Percentiles rank a stretch among this genome's conserved stretches.
Evolutionary conservation across 2,888 invertebrate genomes (phyloP).

Genomic region (Thecophora atra): DNA sequence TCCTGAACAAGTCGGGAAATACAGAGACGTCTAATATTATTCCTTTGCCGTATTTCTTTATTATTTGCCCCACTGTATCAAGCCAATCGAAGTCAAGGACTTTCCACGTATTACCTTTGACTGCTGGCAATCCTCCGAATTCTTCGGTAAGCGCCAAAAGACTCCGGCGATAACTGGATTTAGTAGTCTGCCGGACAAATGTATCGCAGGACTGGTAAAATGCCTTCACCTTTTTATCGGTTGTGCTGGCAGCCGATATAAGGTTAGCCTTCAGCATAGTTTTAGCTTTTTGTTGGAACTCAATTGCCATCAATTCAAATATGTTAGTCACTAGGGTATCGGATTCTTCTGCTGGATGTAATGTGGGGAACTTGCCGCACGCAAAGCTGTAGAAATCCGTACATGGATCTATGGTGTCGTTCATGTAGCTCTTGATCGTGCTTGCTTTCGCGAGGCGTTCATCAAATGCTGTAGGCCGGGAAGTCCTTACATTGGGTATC

Average conservation of each 20-base stretch:
- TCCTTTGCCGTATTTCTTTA: slow-evolving; percentile 44
- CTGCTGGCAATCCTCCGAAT: slow-evolving; percentile 55
- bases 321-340: slow-evolving; percentile 47
- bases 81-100: slow-evolving; percentile 54
- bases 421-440: slow-evolving; percentile 54
- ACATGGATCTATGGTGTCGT: slow-evolving; percentile 55
- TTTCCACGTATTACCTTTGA: slow-evolving; percentile 50
- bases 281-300: slow-evolving; percentile 51
- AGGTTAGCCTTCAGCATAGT: slow-evolving; percentile 43
- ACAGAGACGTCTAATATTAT: slow-evolving; percentile 49
- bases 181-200: not conserved
- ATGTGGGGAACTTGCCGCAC: slow-evolving; percentile 56
- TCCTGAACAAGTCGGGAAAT: slow-evolving; percentile 44
- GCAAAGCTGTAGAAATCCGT: slow-evolving; percentile 58
- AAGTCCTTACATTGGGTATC: not conserved
- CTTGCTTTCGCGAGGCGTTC: slow-evolving; percentile 46
- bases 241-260: slow-evolving; percentile 45
- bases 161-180: not conserved
- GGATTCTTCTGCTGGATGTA: slow-evolving; percentile 49
- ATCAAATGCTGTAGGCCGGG: not conserved
- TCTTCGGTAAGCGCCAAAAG: slow-evolving; percentile 45
- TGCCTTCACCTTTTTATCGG: slow-evolving; percentile 55
- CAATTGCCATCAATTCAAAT: slow-evolving; percentile 52
- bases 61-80: slow-evolving; percentile 47
- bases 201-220: slow-evolving; percentile 57